phyloP scores from a whole-genome alignment of 1,140 invertebrate genomes.

The Cydia amplana region DNA sequence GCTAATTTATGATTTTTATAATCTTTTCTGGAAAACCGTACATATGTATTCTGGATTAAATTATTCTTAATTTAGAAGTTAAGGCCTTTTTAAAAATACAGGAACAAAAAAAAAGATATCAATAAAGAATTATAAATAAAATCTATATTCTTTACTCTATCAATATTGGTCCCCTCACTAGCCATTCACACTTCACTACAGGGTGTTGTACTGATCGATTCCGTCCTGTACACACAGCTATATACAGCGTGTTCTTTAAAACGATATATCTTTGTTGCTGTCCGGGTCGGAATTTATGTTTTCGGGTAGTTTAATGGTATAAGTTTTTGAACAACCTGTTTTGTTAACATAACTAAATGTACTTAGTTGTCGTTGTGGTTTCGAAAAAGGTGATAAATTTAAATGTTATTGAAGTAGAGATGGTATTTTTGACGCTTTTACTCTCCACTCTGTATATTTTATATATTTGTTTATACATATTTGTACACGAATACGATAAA shows the following conservation, averaged over 20 bases:
- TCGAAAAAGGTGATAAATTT: not conserved
- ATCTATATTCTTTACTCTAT: not conserved
- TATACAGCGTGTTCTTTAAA: conserved; percentile 18
- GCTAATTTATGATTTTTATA: no score
- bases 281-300: conserved; percentile 9
- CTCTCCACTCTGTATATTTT: not conserved
- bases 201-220: conserved; percentile 30
- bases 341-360: conserved; percentile 6
- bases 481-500: no score
- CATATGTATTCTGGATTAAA: no score
- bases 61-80: no score
- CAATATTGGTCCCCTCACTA: not conserved
- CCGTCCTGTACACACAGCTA: conserved; percentile 5
- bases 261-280: conserved; percentile 29
- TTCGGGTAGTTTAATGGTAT: conserved; percentile 7
- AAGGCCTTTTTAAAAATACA: no score
- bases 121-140: not conserved
- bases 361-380: not conserved
- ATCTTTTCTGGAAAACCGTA: no score
- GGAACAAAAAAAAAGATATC: no score
- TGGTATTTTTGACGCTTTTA: no score
- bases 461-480: not conserved
- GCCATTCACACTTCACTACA: conserved; percentile 23
- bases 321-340: conserved; percentile 3
- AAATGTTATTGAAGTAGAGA: not conserved